phyloP scores from a whole-genome alignment of 2,888 invertebrate genomes.

The Ophion ventricosus region DNA sequence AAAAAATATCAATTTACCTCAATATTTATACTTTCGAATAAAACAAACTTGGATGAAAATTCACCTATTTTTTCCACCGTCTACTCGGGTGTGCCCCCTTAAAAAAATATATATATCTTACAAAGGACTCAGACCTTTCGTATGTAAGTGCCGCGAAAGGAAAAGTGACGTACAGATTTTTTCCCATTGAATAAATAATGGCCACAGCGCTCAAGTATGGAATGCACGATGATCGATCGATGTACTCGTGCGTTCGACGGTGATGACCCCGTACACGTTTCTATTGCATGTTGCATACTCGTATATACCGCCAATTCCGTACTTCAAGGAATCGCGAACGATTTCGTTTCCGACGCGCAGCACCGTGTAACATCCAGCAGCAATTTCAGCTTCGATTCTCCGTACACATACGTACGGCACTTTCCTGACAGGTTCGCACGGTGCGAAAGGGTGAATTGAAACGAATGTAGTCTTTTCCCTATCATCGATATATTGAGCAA shows the following conservation, averaged over 20 bases:
- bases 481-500: constrained; percentile 31
- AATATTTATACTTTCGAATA: too few relatives aligned
- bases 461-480: constrained; percentile 9
- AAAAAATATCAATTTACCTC: too few relatives aligned
- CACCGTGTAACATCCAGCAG: constrained; percentile 5
- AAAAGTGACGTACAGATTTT: constrained; percentile 24
- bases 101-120: too few relatives aligned
- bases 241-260: constrained; percentile 13
- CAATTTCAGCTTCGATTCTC: constrained; percentile 30
- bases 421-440: background rate
- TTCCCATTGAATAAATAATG: constrained; percentile 53
- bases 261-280: background rate
- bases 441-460: background rate
- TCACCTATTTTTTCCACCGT: too few relatives aligned
- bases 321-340: constrained; percentile 24
- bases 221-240: constrained; percentile 55
- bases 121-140: background rate
- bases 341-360: constrained; percentile 3
- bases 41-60: too few relatives aligned
- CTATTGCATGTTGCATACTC: constrained; percentile 11
- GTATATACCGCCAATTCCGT: background rate
- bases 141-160: background rate
- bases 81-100: too few relatives aligned
- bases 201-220: constrained; percentile 9
- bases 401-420: background rate